A percentile compares a stretch with the other conserved stretches of the same genome.
phyloP scores from a whole-genome alignment of 2,888 invertebrate species.

The Kryphioiulus occultus region DNA sequence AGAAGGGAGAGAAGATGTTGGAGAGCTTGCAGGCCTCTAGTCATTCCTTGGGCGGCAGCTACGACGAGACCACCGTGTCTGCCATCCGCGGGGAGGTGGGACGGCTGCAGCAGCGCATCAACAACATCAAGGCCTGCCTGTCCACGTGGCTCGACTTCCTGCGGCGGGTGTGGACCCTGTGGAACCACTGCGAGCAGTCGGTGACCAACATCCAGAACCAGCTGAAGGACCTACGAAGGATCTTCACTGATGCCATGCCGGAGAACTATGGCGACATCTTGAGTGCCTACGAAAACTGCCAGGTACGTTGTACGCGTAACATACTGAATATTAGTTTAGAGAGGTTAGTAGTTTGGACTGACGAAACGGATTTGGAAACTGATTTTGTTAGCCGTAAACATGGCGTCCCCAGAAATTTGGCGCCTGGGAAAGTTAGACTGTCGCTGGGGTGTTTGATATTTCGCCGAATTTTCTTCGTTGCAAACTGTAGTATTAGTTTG shows the following conservation, averaged over 20 bases:
- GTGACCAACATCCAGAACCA: constrained; percentile 53
- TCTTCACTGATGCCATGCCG: constrained; percentile 53
- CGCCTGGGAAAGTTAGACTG: no score
- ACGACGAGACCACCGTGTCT: constrained; percentile 76
- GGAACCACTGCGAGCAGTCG: constrained; percentile 53
- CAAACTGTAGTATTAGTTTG: no score
- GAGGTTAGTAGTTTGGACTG: no score
- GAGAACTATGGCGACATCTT: constrained; percentile 47
- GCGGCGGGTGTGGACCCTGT: constrained; percentile 62
- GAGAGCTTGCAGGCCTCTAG: constrained; percentile 71
- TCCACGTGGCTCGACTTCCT: constrained; percentile 83
- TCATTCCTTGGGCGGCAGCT: constrained; percentile 61
- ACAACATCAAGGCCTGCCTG: constrained; percentile 79
- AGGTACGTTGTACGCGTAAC: constrained; percentile 49
- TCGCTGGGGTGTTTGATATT: no score
- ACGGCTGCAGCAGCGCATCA: constrained; percentile 77
- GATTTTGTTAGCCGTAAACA: no score
- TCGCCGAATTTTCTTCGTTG: no score
- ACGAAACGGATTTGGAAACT: no score
- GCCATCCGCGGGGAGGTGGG: constrained; percentile 83
- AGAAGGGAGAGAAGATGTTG: constrained; percentile 73
- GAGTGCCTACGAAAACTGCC: constrained; percentile 48
- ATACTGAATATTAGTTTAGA: not conserved
- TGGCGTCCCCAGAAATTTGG: no score
- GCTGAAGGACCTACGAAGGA: constrained; percentile 50